Conservation (phyloP, 2,888 invertebrate species). For the Caenorhabditis sp. region DNA sequence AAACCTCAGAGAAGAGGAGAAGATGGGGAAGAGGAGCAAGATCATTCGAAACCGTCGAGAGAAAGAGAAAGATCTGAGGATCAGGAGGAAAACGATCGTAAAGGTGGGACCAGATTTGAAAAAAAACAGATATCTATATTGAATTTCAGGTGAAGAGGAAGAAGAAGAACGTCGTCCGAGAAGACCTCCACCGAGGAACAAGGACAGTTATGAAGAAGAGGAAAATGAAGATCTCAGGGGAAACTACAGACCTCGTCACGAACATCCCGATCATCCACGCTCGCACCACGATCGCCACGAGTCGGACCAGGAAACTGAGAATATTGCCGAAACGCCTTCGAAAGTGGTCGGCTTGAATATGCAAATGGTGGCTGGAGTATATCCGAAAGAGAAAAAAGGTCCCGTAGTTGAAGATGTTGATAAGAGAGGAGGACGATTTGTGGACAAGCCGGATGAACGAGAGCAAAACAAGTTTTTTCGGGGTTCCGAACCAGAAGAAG, state of each 20-base stretch:
- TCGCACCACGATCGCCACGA: not conserved
- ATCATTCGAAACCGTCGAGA: constrained; percentile 21
- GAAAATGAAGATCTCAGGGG: constrained; percentile 28
- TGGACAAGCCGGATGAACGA: constrained; percentile 44
- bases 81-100: not conserved
- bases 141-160: constrained; percentile 18
- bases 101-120: constrained; percentile 6
- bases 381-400: constrained; percentile 60
- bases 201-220: constrained; percentile 29
- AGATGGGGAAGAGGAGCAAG: constrained; percentile 22
- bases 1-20: constrained; percentile 16
- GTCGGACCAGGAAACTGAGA: constrained; percentile 30
- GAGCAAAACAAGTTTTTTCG: constrained; percentile 64
- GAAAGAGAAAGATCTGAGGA: constrained; percentile 2
- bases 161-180: constrained; percentile 29
- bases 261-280: constrained; percentile 20
- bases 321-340: constrained; percentile 60
- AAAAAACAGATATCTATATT: not conserved
- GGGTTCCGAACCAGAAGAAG: constrained; percentile 33
- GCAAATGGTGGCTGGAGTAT: constrained; percentile 74
- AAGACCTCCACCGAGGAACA: constrained; percentile 12
- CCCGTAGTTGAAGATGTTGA: constrained; percentile 54
- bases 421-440: constrained; percentile 49
- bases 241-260: constrained; percentile 30
- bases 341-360: constrained; percentile 74